A percentile compares a stretch with the other conserved stretches of the same genome.
Conservation (phyloP, 92 coral and sea anemone genomes). For the Epizoanthus illoricatus region DNA sequence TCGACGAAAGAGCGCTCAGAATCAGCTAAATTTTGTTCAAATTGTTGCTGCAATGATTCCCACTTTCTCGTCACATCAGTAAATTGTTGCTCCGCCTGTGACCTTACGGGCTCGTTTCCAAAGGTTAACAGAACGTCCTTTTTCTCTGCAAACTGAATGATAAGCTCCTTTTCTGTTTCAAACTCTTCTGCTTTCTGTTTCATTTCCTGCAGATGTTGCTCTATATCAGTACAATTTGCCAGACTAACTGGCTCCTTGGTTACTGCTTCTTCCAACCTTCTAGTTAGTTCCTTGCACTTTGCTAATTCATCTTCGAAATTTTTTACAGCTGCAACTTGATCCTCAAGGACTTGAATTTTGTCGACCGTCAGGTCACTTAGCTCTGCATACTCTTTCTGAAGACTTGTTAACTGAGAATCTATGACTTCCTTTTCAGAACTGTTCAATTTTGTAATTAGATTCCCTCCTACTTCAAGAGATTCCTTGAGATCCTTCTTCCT, state of each 20-base stretch:
- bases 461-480: constrained; percentile 43
- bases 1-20: constrained; percentile 49
- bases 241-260: constrained; percentile 39
- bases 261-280: constrained; percentile 42
- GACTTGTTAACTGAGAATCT: constrained; percentile 20
- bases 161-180: constrained; percentile 4
- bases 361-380: constrained; percentile 25
- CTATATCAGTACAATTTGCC: constrained; percentile 52
- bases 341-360: constrained; percentile 23
- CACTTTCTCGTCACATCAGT: constrained; percentile 54
- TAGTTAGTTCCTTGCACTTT: constrained; percentile 47
- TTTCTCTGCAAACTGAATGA: constrained; percentile 14
- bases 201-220: constrained; percentile 57
- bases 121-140: constrained; percentile 11
- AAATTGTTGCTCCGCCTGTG: constrained; percentile 45
- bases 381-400: constrained; percentile 38
- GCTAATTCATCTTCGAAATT: constrained; percentile 60
- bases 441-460: constrained; percentile 40
- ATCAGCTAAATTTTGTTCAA: constrained; percentile 56
- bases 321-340: constrained; percentile 20
- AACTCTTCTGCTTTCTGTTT: constrained; percentile 54
- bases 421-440: constrained; percentile 47
- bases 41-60: constrained; percentile 61
- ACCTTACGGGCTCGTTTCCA: constrained; percentile 5
- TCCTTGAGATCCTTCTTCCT: constrained; percentile 38